Evolutionary conservation across 2,113 vertebrate genomes (phyloP), one percentile per base, ranked within the genome.

Genomic region (Lampris incognitus): DNA sequence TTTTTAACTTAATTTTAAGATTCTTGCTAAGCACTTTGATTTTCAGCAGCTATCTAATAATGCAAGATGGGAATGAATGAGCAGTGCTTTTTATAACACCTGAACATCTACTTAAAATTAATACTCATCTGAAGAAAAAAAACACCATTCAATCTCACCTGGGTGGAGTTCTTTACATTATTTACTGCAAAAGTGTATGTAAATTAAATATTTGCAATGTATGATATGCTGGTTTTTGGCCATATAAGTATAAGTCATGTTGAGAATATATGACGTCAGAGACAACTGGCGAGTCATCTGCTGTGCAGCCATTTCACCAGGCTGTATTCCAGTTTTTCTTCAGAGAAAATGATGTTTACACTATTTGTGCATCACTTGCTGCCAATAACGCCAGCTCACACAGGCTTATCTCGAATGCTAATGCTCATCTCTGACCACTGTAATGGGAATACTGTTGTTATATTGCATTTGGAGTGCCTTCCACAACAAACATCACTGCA

Each of bases 301-400:
- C 38, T 9, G 40, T 58, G 13, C 37, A 57, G 3, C 55, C 46
- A 52, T 67, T 51, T 24, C 24, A 61, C 10, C 48, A 63, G 48
- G 76, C 41, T 61, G 50, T 49, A 71, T 71, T 56, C 65, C 59
- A 57, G 40, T 63, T 76, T 36, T 76, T 59, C 49, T 63, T 67
- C 61, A 51, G 41, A 56, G 70, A 58, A 58, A 73, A 75, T 69
- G 1, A 72, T 48, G 5, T 41, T 81, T 65, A 67, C 66, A 67
- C 66, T 76, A 78, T 79, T 80, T 81, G 71, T 72, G 40, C 40
- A 24, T 69, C 50, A 67, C 41, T 68, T 36, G 13, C 57, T 36
- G 66, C n/a, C 52, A 80, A 72, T 82, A 79, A 81, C 74, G 74
- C 66, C 71, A 72, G 61, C 8, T n/a, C 40, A 9, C 69, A 4